A percentile compares a stretch with the other conserved stretches of the same genome.
Conservation (phyloP, 2,113 vertebrate species). For the Eolophus roseicapilla region DNA sequence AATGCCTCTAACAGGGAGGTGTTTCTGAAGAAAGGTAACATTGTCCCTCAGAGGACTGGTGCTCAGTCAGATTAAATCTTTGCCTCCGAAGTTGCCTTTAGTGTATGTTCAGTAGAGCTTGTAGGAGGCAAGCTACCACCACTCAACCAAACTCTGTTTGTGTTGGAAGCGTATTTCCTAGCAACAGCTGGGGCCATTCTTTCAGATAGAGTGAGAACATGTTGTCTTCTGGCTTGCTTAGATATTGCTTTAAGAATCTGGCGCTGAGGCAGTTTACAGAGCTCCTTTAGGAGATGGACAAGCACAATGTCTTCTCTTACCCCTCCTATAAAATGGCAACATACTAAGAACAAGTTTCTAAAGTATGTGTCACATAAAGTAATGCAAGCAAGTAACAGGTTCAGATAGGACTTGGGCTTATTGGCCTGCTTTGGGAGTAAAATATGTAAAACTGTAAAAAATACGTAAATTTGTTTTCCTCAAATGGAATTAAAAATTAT, state of each 20-base stretch:
- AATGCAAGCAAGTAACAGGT: not conserved
- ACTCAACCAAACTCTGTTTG: not conserved
- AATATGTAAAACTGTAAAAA: not conserved
- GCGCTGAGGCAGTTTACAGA: not conserved
- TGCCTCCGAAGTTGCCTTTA: not conserved
- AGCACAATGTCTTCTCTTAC: not conserved
- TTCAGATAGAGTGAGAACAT: not conserved
- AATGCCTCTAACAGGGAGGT: not conserved
- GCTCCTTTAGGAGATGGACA: not conserved
- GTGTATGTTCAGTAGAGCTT: not conserved
- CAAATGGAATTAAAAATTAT: not conserved
- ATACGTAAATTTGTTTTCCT: not conserved
- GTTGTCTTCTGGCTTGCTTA: not conserved
- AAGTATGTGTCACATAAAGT: not conserved
- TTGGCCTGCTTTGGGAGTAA: not conserved
- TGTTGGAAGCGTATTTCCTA: slow-evolving; percentile 13
- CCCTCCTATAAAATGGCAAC: not conserved
- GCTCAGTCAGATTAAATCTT: not conserved
- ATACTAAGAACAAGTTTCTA: not conserved
- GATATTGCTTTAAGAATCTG: not conserved
- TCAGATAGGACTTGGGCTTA: not conserved
- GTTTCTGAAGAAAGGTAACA: not conserved
- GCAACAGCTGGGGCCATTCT: not conserved
- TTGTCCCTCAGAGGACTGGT: not conserved
- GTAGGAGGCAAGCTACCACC: not conserved